phyloP scores from a whole-genome alignment of 2,113 vertebrate species.

The Channa argus region DNA sequence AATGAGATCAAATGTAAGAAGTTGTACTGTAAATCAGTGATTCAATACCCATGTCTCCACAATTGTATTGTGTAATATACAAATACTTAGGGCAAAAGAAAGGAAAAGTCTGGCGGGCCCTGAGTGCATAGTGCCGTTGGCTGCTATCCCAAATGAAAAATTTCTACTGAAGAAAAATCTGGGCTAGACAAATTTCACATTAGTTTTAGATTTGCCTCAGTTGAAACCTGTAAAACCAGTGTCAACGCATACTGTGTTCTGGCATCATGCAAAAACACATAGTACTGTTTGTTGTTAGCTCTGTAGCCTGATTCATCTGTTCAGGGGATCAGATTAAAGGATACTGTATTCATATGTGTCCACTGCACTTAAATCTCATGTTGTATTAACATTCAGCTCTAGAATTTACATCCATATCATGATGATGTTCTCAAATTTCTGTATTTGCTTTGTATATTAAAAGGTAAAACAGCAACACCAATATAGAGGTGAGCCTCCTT shows the following conservation, averaged over 20 bases:
- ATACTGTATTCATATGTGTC: neutral
- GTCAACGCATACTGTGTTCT: conserved; percentile 6
- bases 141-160: conserved; percentile 16
- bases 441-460: conserved; percentile 12
- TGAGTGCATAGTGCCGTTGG: conserved; percentile 25
- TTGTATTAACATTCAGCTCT: neutral
- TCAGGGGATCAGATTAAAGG: conserved; percentile 5
- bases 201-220: conserved; percentile 40
- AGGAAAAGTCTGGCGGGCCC: conserved; percentile 6
- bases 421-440: conserved; percentile 12
- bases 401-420: conserved; percentile 25
- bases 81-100: conserved; percentile 24
- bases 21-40: conserved; percentile 21
- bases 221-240: conserved; percentile 24
- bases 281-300: conserved; percentile 17
- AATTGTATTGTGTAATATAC: conserved; percentile 29
- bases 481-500: conserved; percentile 56
- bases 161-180: conserved; percentile 46
- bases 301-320: neutral
- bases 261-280: conserved; percentile 1
- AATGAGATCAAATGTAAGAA: conserved; percentile 34
- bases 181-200: conserved; percentile 40
- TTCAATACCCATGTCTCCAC: conserved; percentile 40
- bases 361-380: neutral
- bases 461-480: conserved; percentile 4